Conservation (phyloP, 1,140 invertebrate species). For the Teleogryllus occipitalis region DNA sequence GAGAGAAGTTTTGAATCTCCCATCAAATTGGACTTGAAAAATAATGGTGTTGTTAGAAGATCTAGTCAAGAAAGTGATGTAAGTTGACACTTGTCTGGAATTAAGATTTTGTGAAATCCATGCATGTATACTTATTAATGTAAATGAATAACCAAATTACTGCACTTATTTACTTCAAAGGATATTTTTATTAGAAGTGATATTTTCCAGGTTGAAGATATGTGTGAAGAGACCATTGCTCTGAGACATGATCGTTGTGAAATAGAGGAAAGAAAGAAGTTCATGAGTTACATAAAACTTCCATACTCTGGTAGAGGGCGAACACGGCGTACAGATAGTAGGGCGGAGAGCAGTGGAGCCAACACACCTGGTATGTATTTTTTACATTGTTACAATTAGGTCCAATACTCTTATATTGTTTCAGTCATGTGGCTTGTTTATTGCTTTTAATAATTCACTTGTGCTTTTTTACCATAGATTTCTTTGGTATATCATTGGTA, state of each 20-base stretch:
- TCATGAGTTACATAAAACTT: constrained; percentile 59
- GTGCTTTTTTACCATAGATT: neutral
- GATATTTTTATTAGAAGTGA: neutral
- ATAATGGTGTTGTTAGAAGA: constrained; percentile 45
- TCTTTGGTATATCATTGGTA: neutral
- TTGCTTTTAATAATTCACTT: neutral
- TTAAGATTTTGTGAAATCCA: too few species aligned
- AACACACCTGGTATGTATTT: constrained; percentile 52
- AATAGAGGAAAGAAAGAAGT: constrained; percentile 67
- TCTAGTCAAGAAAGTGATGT: constrained; percentile 48
- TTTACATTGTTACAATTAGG: neutral
- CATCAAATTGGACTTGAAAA: constrained; percentile 39
- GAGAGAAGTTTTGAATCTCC: constrained; percentile 34
- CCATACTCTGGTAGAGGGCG: constrained; percentile 30
- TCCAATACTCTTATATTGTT: too few species aligned
- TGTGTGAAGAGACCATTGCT: constrained; percentile 60
- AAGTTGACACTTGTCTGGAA: constrained; percentile 29
- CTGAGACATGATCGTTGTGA: constrained; percentile 66
- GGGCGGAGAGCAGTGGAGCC: constrained; percentile 59
- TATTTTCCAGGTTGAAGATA: constrained; percentile 48
- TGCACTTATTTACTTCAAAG: too few species aligned
- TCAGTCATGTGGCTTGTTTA: neutral
- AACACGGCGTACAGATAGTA: constrained; percentile 49
- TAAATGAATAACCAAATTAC: too few species aligned
- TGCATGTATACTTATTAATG: too few species aligned